Evolutionary conservation across 2,888 invertebrate genomes (phyloP).

Genomic region (Eristalinus sepulchralis): DNA sequence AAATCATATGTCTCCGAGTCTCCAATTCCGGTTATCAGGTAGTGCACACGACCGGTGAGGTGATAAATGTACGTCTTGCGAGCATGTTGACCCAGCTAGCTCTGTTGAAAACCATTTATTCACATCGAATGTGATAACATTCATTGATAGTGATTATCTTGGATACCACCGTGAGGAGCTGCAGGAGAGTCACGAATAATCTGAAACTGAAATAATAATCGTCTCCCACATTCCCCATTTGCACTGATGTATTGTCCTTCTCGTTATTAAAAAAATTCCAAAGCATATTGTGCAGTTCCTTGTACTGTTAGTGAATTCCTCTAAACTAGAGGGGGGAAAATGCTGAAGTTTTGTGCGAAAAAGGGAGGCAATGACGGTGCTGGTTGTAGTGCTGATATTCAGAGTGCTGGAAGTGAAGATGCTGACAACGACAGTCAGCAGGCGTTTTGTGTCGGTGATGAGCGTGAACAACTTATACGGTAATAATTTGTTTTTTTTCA

Average conservation of each 20-base stretch:
- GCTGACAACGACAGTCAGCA: slow-evolving; percentile 23
- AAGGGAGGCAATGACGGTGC: slow-evolving; percentile 26
- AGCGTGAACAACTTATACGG: slow-evolving; percentile 67
- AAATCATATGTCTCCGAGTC: slow-evolving; percentile 18
- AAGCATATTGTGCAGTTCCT: not conserved
- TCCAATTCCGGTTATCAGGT: slow-evolving; percentile 21
- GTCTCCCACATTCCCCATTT: not conserved
- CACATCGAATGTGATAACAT: slow-evolving; percentile 21
- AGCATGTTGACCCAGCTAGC: slow-evolving; percentile 11
- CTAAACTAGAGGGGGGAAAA: slow-evolving; percentile 11
- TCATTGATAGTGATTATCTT: slow-evolving; percentile 45
- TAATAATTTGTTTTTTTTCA: slow-evolving; percentile 35
- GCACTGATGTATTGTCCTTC: not conserved
- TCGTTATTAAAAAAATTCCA: slow-evolving; percentile 22
- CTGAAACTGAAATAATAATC: not conserved
- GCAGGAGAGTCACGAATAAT: not conserved
- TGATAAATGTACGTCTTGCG: slow-evolving; percentile 15
- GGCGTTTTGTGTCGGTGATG: slow-evolving; percentile 60
- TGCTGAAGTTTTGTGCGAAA: slow-evolving; percentile 49
- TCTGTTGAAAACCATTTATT: slow-evolving; percentile 1
- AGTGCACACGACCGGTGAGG: slow-evolving; percentile 57
- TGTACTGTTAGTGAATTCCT: not conserved
- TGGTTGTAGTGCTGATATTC: slow-evolving; percentile 38
- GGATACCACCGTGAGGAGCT: slow-evolving; percentile 6
- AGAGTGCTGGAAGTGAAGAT: slow-evolving; percentile 19